Conservation (phyloP, 2,113 vertebrate genomes). For the Chascanopsetta lugubris region DNA sequence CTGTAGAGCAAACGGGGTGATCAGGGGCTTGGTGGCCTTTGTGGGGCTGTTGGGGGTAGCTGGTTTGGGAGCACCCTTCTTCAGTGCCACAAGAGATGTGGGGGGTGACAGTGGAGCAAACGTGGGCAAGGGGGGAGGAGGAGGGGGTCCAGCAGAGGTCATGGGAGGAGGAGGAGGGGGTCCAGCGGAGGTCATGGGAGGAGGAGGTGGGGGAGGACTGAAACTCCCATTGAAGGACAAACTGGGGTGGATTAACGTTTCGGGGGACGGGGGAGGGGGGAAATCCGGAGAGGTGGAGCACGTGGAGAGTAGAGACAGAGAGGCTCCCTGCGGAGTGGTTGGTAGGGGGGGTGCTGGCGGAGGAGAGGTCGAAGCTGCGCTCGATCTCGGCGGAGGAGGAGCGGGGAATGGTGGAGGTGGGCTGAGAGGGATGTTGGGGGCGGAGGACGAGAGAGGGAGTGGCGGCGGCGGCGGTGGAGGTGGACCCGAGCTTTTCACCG, state of each 20-base stretch:
- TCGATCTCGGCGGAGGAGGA: conserved; percentile 45
- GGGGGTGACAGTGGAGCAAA: conserved; percentile 65
- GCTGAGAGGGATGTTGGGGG: conserved; percentile 62
- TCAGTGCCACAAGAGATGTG: conserved; percentile 76
- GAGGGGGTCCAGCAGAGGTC: conserved; percentile 43
- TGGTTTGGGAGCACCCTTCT: conserved; percentile 71
- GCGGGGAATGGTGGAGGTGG: conserved; percentile 67
- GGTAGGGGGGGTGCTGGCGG: conserved; percentile 46
- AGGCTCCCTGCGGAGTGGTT: conserved; percentile 44
- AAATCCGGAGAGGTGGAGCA: conserved; percentile 80
- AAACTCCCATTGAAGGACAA: conserved; percentile 69
- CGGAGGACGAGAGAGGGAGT: conserved; percentile 45
- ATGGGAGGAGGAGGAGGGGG: conserved; percentile 61
- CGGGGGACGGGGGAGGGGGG: conserved; percentile 86
- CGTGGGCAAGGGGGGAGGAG: conserved; percentile 60
- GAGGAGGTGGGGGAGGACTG: conserved; percentile 70
- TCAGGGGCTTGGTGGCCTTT: conserved; percentile 84
- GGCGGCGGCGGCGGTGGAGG: conserved; percentile 67
- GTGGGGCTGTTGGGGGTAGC: conserved; percentile 39
- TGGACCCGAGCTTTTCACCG: conserved; percentile 77
- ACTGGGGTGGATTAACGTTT: conserved; percentile 73
- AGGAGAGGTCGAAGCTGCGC: conserved; percentile 29
- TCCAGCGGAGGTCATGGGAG: conserved; percentile 36
- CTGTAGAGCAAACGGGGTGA: conserved; percentile 89
- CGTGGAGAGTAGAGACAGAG: conserved; percentile 48